phyloP scores from a whole-genome alignment of 2,888 invertebrate species.

The Agrypnus murinus region DNA sequence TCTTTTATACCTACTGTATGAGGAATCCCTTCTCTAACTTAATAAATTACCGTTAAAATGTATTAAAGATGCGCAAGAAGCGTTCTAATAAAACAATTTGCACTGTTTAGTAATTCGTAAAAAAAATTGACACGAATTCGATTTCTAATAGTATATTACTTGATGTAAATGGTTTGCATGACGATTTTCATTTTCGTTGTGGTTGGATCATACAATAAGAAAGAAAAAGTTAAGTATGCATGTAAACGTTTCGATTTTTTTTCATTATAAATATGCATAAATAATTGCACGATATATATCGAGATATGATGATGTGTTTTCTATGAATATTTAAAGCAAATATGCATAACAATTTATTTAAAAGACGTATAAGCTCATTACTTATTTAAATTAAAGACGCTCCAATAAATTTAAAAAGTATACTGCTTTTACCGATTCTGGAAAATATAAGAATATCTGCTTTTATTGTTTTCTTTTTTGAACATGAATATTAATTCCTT shows the following conservation, averaged over 20 bases:
- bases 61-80: background rate
- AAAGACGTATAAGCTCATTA: too few species aligned
- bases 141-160: constrained; percentile 1
- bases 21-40: constrained; percentile 27
- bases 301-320: too few species aligned
- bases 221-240: constrained; percentile 3
- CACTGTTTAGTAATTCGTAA: constrained; percentile 13
- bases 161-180: background rate
- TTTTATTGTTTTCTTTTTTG: too few species aligned
- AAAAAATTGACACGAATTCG: background rate
- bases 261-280: too few species aligned
- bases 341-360: too few species aligned
- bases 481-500: too few species aligned
- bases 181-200: background rate
- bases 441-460: too few species aligned
- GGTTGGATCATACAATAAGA: background rate
- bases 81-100: constrained; percentile 12
- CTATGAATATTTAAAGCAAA: too few species aligned
- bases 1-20: constrained; percentile 45
- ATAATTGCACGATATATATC: too few species aligned
- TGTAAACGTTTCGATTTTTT: background rate
- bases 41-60: constrained; percentile 34
- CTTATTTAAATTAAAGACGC: too few species aligned
- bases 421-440: too few species aligned
- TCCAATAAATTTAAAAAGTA: too few species aligned